Evolutionary conservation across 2,113 vertebrate species (phyloP), one percentile per base, ranked within the genome.

Genomic region (Scophthalmus maximus): DNA sequence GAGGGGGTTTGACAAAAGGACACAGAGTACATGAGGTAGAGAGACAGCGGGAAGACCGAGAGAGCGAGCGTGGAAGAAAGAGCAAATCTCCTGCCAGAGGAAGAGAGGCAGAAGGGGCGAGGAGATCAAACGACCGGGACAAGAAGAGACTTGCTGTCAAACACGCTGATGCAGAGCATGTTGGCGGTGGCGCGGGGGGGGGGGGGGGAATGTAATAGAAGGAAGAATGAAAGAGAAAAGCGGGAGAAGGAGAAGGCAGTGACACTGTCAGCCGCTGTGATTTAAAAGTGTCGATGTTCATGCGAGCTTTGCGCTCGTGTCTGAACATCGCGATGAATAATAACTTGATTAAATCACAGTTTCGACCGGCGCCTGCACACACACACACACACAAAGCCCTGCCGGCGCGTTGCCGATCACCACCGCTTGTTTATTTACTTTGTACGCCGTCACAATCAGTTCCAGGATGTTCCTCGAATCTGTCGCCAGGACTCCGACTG

Each of bases 401-500:
- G 30, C 27, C 34, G n/a, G n/a, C n/a, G n/a, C n/a, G n/a, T n/a
- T n/a, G n/a, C n/a, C 8, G 30, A 27, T 18, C 32, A 8, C 6
- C n/a, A n/a, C n/a, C n/a, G n/a, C n/a, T n/a, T 50, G 50, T 78
- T 68, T 59, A 63, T 90, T 82, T 94, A 97, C 98, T 92, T 99
- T 96, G 81, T 99, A 99, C 2, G 98, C 96, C 4, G 94, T 93
- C 82, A 98, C 90, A 80, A 99, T 99, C 80, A 99, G 20, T 69
- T 99, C 95, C 60, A 98, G 93, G 80, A 99, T 93, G 90, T 99
- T 99, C 70, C 94, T 88, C 3, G 98, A 99, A 88, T 99, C 96
- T 2, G 80, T 50, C 29, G 94, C 94, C 73, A 99, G 82, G 22
- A 88, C 88, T 51, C 96, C 97, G 40, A 99, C 97, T 0, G 96